Conservation (phyloP, 2,113 vertebrate species). For the Mastomys natalensis region DNA sequence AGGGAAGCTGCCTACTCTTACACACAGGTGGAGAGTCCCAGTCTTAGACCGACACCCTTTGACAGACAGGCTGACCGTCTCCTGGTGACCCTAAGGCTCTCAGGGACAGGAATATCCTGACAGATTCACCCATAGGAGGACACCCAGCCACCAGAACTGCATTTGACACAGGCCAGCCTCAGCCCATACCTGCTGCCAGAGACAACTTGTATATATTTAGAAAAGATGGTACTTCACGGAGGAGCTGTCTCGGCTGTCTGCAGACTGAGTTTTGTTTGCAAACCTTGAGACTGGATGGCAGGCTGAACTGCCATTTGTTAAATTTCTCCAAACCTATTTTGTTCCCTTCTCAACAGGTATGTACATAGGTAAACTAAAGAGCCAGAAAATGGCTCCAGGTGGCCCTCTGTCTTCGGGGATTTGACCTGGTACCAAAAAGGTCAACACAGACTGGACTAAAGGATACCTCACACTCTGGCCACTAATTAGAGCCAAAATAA, state of each 20-base stretch:
- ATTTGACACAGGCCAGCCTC: not conserved
- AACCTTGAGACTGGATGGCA: not conserved
- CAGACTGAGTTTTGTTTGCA: not conserved
- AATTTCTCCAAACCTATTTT: not conserved
- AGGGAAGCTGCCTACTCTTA: too few relatives aligned
- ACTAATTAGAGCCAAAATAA: not conserved
- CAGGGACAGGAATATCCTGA: not conserved
- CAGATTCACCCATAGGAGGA: not conserved
- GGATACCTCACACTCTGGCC: not conserved
- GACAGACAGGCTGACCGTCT: not conserved
- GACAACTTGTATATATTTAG: not conserved
- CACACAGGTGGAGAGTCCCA: not conserved
- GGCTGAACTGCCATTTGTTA: not conserved
- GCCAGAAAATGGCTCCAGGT: not conserved
- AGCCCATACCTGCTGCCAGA: not conserved
- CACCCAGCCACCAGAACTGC: not conserved
- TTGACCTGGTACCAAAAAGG: not conserved
- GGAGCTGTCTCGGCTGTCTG: not conserved
- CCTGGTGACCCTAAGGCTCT: not conserved
- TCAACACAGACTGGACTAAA: not conserved
- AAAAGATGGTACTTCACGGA: not conserved
- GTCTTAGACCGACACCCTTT: not conserved
- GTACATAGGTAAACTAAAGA: slow-evolving; percentile 27
- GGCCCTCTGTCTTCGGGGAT: not conserved
- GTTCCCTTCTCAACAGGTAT: not conserved